phyloP scores from a whole-genome alignment of 2,888 invertebrate species.

The Escarpia spicata region DNA sequence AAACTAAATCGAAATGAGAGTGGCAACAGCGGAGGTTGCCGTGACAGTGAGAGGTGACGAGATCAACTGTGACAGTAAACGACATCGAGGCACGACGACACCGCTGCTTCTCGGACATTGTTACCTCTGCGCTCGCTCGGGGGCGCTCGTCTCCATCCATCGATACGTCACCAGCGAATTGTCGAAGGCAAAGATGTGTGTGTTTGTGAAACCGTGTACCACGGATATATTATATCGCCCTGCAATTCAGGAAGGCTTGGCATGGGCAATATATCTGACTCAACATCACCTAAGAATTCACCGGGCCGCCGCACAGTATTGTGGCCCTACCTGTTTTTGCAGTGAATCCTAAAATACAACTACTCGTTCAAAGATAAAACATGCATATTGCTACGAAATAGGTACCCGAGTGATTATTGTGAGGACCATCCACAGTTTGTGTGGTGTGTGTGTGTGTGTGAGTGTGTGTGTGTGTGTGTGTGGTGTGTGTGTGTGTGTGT shows the following conservation, averaged over 20 bases:
- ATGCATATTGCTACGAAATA: background rate
- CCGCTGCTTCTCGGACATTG: background rate
- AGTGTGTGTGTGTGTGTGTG: background rate
- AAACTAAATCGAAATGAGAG: background rate
- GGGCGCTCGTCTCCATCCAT: background rate
- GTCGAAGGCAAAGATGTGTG: slow-evolving; percentile 2
- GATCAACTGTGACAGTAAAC: background rate
- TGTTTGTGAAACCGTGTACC: background rate
- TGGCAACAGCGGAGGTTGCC: background rate
- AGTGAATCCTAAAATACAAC: background rate
- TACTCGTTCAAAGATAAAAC: too few relatives aligned
- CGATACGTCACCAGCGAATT: background rate
- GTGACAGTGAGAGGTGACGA: background rate
- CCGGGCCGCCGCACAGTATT: too few relatives aligned
- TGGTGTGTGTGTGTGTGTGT: background rate
- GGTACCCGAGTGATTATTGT: too few relatives aligned
- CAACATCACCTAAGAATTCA: background rate
- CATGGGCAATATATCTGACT: background rate
- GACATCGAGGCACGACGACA: background rate
- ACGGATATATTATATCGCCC: background rate
- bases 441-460: background rate
- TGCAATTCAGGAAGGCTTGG: background rate
- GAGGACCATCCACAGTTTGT: too few relatives aligned
- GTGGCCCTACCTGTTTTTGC: background rate
- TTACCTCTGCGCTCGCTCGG: background rate